These are phyloP conservation scores for Tupiocoris notatus DNA, from an alignment of 2,888 invertebrate species.

Conservation along the genomic window DNA sequence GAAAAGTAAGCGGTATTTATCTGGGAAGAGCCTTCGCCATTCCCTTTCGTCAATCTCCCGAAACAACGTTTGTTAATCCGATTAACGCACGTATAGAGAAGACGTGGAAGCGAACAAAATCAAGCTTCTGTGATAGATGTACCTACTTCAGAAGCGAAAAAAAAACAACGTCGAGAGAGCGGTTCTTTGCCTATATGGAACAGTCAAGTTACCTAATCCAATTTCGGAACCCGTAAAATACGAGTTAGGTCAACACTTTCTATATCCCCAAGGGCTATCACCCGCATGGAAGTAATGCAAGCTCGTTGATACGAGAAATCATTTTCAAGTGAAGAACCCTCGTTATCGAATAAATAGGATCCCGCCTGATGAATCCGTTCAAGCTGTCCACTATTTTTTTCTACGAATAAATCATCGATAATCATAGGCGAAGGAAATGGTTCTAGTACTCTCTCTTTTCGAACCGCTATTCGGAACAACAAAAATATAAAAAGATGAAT, in stretches of 20 bases:
- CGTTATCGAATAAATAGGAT: not conserved
- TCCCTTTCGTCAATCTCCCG: not conserved
- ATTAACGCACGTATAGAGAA: not conserved
- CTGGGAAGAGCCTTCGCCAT: too few relatives aligned
- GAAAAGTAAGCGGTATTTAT: too few relatives aligned
- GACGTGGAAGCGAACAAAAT: not conserved
- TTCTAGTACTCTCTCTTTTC: too few relatives aligned
- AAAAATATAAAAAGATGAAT: too few relatives aligned
- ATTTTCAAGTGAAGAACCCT: not conserved
- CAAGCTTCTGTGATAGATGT: not conserved
- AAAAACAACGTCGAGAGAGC: not conserved
- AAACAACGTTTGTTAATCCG: not conserved
- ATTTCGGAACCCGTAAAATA: constrained; percentile 1
- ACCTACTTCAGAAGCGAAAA: not conserved
- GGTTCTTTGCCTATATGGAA: not conserved
- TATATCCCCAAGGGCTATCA: constrained; percentile 15
- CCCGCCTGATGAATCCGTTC: not conserved
- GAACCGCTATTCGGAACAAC: too few relatives aligned
- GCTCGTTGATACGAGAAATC: not conserved
- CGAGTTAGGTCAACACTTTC: constrained; percentile 21
- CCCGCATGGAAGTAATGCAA: not conserved
- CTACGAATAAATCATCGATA: too few relatives aligned
- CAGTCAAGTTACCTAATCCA: constrained; percentile 17
- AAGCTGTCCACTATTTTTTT: too few relatives aligned
- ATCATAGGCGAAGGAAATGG: too few relatives aligned